Conservation (phyloP, 2,797 vertebrate genomes). For the Aldrovandia affinis region DNA sequence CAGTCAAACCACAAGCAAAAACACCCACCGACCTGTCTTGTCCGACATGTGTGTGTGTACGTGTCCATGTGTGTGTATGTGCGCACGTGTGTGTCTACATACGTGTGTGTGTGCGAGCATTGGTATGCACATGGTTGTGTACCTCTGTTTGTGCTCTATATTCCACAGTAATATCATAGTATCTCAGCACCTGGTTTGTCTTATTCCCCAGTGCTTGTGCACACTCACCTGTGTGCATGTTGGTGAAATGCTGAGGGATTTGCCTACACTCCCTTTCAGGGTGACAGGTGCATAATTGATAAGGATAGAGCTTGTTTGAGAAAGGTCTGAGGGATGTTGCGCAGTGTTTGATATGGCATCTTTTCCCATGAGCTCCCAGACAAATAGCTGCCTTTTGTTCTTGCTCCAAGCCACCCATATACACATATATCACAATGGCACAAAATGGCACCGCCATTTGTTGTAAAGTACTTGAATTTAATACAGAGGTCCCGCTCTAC, state of each 20-base stretch:
- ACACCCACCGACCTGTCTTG: conserved; percentile 40
- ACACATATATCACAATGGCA: conserved; percentile 75
- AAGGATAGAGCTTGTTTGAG: conserved; percentile 52
- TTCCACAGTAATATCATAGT: neutral
- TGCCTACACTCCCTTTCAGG: conserved; percentile 55
- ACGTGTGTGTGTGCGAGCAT: conserved; percentile 11
- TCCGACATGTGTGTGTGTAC: conserved; percentile 27
- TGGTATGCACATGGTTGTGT: conserved; percentile 18
- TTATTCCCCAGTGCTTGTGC: neutral
- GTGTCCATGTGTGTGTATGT: conserved; percentile 31
- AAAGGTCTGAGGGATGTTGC: conserved; percentile 60
- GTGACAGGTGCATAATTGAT: conserved; percentile 60
- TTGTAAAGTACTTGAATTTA: conserved; percentile 73
- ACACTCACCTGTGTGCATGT: conserved; percentile 18
- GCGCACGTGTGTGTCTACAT: neutral
- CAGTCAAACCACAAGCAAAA: conserved; percentile 39
- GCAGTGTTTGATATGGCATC: conserved; percentile 57
- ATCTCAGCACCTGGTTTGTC: neutral
- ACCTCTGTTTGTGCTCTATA: neutral
- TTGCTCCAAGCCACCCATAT: conserved; percentile 63
- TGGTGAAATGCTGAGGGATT: conserved; percentile 55
- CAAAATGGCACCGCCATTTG: conserved; percentile 71
- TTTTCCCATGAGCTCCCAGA: conserved; percentile 67
- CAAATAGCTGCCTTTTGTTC: conserved; percentile 78
- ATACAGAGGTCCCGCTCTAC: conserved; percentile 63